Percentiles rank a stretch among this genome's conserved stretches.
Evolutionary conservation across 2,797 vertebrate species (phyloP).

Genomic region (Agapornis canus): DNA sequence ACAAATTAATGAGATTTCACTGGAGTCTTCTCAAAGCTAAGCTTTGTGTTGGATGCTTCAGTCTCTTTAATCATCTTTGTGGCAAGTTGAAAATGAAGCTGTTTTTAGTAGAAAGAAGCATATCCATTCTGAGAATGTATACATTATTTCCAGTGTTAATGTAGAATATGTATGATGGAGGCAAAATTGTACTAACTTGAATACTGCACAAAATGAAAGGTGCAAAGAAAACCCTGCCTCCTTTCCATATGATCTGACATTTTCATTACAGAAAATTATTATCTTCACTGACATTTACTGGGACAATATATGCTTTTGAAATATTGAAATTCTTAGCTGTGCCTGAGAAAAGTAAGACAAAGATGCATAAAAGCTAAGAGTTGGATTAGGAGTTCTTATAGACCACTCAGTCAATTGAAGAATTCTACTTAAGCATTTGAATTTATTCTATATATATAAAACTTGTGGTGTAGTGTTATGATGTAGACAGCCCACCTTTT

Average conservation of each 20-base stretch:
- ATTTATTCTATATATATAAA: background rate
- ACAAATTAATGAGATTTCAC: background rate
- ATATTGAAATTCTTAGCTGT: background rate
- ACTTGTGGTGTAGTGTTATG: background rate
- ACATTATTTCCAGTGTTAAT: background rate
- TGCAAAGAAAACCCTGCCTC: background rate
- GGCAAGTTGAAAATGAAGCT: background rate
- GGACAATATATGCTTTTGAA: background rate
- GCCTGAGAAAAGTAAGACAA: background rate
- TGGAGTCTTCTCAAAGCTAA: background rate
- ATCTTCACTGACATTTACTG: background rate
- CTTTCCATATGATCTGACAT: background rate
- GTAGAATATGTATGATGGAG: background rate
- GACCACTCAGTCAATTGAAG: background rate
- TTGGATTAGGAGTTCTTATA: background rate
- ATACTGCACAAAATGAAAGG: background rate
- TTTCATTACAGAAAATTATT: background rate
- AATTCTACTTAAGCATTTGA: background rate
- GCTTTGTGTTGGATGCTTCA: background rate
- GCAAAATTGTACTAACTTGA: background rate
- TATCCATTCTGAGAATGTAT: background rate
- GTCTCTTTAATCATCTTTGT: background rate
- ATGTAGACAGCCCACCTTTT: background rate
- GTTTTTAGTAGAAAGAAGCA: background rate
- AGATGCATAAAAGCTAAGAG: background rate